A percentile compares a stretch with the other conserved stretches of the same genome.
Conservation (phyloP, 2,888 invertebrate genomes). For the Drosophila histrio region DNA sequence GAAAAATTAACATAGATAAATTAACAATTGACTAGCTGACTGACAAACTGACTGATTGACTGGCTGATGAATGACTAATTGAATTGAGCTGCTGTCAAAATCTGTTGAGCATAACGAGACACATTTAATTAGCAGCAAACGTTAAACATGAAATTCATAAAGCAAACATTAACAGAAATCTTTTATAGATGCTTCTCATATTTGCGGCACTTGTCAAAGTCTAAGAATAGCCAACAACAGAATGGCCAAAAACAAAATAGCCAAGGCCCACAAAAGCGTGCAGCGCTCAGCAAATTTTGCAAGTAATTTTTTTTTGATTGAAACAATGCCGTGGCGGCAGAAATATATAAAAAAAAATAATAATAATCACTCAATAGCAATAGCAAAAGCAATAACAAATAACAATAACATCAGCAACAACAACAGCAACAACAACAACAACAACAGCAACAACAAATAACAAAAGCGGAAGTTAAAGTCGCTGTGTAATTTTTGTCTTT, state of each 20-base stretch:
- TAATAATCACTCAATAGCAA: slow-evolving; percentile 72
- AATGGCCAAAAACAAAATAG: slow-evolving; percentile 11
- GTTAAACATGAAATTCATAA: slow-evolving; percentile 25
- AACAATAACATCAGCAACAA: slow-evolving; percentile 49
- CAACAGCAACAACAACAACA: slow-evolving; percentile 32
- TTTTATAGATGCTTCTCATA: slow-evolving; percentile 12
- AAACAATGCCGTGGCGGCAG: slow-evolving; percentile 63
- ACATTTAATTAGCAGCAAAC: slow-evolving; percentile 34
- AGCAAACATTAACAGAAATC: slow-evolving; percentile 40
- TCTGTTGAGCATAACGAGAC: slow-evolving; percentile 41
- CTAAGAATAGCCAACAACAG: slow-evolving; percentile 58
- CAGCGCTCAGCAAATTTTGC: slow-evolving; percentile 48
- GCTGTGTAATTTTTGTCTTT: slow-evolving; percentile 69
- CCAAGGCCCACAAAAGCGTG: slow-evolving; percentile 58
- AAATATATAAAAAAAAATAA: slow-evolving; percentile 69
- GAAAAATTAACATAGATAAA: slow-evolving; percentile 51
- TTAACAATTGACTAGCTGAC: slow-evolving; percentile 28
- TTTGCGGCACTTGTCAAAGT: slow-evolving; percentile 64
- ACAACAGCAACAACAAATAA: too few relatives aligned
- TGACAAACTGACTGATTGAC: slow-evolving; percentile 24
- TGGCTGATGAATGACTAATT: slow-evolving; percentile 45
- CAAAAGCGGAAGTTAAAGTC: slow-evolving; percentile 71
- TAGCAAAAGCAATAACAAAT: slow-evolving; percentile 52
- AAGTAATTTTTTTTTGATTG: slow-evolving; percentile 51
- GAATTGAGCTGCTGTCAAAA: slow-evolving; percentile 50